Evolutionary conservation across 1,140 invertebrate species (phyloP), one percentile per base, ranked within the genome.

Genomic region (Phthorimaea operculella): DNA sequence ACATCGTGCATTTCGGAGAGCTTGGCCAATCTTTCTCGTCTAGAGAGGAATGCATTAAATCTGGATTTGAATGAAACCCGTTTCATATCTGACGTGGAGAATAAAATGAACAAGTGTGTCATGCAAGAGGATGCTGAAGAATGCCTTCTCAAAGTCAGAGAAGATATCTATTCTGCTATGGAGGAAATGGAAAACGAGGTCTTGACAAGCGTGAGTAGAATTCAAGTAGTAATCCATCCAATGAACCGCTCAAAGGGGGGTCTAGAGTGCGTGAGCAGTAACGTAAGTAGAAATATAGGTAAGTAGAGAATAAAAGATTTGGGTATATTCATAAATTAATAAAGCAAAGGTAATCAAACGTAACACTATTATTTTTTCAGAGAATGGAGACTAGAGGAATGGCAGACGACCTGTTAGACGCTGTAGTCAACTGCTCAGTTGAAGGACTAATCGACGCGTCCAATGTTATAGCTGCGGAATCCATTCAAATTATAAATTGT

Each of bases 401-500:
- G 3, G 36, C 53, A 12, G 69, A 72, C 33, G 58, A 72, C 28
- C 52, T 67, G 12, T 52, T 70, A 50, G 48, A 61, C 4, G 49
- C 61, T 15, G 59, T 74, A 7, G 48, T 66, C 9, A 8, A 44
- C 7, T 76, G 74, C 57, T 61, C 68, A n/a, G 64, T 62, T 7
- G 52, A 66, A 9, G 71, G 64, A 5, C 36, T 74, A 11, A 54
- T 69, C 17, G 57, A 64, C 44, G 63, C 67, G 9, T 55, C 69
- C 7, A 16, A 51, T 45, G 48, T 53, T 5, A 62, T 74, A 15
- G 57, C 63, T 2, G 52, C 59, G 14, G 68, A 67, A 57, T 58
- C 60, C 10, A 52, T 66, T 11, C 42, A 62, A 17, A 63, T 74
- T 16, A 57, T 65, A 2, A 56, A 69, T 55, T 76, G 74, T 55